Conservation (phyloP, 2,888 invertebrate species). For the Callosobruchus maculatus region DNA sequence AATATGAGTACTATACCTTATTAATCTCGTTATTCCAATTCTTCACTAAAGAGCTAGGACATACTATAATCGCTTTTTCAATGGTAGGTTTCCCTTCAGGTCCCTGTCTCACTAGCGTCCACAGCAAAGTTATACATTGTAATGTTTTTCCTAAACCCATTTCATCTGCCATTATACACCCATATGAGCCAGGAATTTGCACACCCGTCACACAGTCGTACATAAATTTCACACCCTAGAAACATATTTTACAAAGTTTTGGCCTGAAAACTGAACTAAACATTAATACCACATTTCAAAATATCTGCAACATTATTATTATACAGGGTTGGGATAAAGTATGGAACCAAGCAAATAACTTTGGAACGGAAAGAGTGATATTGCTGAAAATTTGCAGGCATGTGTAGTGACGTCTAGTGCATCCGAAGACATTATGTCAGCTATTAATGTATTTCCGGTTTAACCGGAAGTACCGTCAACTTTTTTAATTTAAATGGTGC, state of each 20-base stretch:
- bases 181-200: constrained; percentile 80
- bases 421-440: too few species aligned
- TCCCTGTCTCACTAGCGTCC: constrained; percentile 91
- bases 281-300: not conserved
- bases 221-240: constrained; percentile 94
- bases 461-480: too few species aligned
- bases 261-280: not conserved
- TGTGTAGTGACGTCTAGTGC: too few species aligned
- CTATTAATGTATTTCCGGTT: too few species aligned
- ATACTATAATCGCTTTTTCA: constrained; percentile 90
- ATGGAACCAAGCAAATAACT: too few species aligned
- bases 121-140: constrained; percentile 93
- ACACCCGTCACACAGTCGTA: constrained; percentile 96
- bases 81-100: constrained; percentile 88
- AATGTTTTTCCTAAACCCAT: constrained; percentile 98
- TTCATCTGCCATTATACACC: constrained; percentile 99
- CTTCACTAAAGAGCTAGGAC: constrained; percentile 95
- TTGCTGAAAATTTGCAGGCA: too few species aligned
- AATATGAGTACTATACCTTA: too few species aligned
- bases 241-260: constrained; percentile 7
- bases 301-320: not conserved
- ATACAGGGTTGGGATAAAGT: too few species aligned
- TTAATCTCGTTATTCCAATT: constrained; percentile 99
- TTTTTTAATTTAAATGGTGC: too few species aligned
- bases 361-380: too few species aligned